Base-by-base conservation (phyloP, 2,888 invertebrate genomes). In the Hydropsyche betteni region DNA sequence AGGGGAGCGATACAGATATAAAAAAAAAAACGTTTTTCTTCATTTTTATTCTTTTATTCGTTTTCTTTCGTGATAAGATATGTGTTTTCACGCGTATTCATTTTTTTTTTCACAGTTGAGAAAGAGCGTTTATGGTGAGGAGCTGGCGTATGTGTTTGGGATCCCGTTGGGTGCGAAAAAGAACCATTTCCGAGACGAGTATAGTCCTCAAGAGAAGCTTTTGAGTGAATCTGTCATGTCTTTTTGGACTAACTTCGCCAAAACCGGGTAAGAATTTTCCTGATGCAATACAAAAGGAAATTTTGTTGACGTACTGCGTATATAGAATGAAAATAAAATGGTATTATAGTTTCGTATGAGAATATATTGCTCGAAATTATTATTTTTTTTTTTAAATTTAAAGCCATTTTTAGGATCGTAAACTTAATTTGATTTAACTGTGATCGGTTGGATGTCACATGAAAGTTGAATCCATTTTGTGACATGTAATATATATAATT, bases 171-270 rank as follows among this genome's bases (percentile, higher is more conserved):
- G 91, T 64, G 91, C 91, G 5, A 85, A 87, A 0, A 90, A 89
- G 80, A 90, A 91, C 80, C 93, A 93, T 81, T 92, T 92, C 80
- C 90, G 89, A 78, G 88, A 89, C 69, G 91, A 91, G 81, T 96
- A 93, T 85, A 93, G 92, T 53, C 89, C 89, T 76, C 90, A 91
- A 76, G 97, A 97, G 85, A 90, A 90, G 81, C 87, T 93, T 69
- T 90, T 97, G 76, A 94, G 96, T 69, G 95, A 96, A 86, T 91
- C 92, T 44, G 89, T 96, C 81, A 96, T 97, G 94, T 90, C 92
- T 80, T 91, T 94, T 84, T 96, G 95, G 93, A 92, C 93, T 77
- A 96, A 96, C 85, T 97, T 97, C 82, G 95, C 94, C 2, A 93
- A 94, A 85, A 92, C 93, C 75, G 96, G 96, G 96, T 96, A 86